Evolutionary conservation across 2,888 invertebrate species (phyloP).

Genomic region (Taenaris catops): DNA sequence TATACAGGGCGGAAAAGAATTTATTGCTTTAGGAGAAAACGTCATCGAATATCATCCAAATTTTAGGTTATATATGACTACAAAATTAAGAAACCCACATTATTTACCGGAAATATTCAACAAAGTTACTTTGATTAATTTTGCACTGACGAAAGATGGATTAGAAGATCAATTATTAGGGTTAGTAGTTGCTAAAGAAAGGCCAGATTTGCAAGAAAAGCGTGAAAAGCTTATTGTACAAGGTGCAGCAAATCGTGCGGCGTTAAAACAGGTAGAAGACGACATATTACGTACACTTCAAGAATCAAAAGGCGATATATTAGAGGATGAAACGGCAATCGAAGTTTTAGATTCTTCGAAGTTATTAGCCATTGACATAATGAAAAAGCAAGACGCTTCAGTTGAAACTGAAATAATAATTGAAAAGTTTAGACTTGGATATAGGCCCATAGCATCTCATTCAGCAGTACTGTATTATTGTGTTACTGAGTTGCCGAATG

Average conservation of each 20-base stretch:
- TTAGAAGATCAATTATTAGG: constrained; percentile 91
- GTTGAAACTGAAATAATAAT: constrained; percentile 88
- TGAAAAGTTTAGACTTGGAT: constrained; percentile 86
- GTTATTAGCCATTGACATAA: constrained; percentile 88
- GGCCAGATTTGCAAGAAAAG: constrained; percentile 90
- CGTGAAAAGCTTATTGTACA: constrained; percentile 88
- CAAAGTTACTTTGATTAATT: constrained; percentile 91
- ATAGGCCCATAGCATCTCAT: constrained; percentile 88
- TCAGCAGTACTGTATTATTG: constrained; percentile 91
- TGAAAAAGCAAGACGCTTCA: constrained; percentile 88
- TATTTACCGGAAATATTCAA: constrained; percentile 91
- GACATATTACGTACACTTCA: constrained; percentile 92
- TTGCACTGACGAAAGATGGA: constrained; percentile 90
- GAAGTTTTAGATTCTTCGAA: constrained; percentile 93
- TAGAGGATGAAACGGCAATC: constrained; percentile 95
- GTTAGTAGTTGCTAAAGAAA: constrained; percentile 91
- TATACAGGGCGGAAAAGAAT: constrained; percentile 85
- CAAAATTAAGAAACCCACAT: constrained; percentile 91
- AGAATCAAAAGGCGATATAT: constrained; percentile 90
- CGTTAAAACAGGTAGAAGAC: constrained; percentile 92
- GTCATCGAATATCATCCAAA: constrained; percentile 87
- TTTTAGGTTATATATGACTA: constrained; percentile 90
- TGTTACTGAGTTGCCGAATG: constrained; percentile 89
- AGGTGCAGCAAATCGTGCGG: constrained; percentile 88
- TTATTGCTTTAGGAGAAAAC: constrained; percentile 88